Conservation (phyloP, 2,888 invertebrate genomes). For the Ichneumoninae sp. region DNA sequence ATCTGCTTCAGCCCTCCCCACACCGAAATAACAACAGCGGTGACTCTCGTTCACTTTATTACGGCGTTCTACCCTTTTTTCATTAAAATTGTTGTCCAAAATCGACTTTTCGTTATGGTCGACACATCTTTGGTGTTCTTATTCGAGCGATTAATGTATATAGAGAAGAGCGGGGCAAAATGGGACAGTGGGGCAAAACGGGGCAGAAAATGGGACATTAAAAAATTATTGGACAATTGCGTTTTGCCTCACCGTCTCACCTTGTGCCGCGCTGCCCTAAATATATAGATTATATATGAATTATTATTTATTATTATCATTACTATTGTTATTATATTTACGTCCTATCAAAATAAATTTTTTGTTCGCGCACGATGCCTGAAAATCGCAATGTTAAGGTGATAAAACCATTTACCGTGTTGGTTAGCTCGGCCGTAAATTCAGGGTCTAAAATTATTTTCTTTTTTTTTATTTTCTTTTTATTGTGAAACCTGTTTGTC, state of each 20-base stretch:
- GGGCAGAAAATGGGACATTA: too few relatives aligned
- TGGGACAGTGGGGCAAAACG: too few relatives aligned
- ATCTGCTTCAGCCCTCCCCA: constrained; percentile 12
- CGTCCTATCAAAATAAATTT: neutral
- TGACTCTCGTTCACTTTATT: neutral
- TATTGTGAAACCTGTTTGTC: constrained; percentile 25
- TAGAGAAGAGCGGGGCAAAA: too few relatives aligned
- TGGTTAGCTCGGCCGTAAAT: constrained; percentile 73
- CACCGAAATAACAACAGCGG: constrained; percentile 3
- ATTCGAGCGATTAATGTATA: neutral
- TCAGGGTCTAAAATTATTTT: constrained; percentile 6
- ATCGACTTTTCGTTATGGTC: neutral
- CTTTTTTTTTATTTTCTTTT: neutral
- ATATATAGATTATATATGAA: too few relatives aligned
- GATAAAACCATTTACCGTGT: constrained; percentile 73
- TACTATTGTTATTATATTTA: neutral
- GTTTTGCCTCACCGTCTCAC: too few relatives aligned
- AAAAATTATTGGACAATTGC: too few relatives aligned
- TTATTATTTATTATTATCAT: too few relatives aligned
- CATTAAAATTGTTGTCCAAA: neutral
- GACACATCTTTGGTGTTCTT: neutral
- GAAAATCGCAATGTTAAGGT: constrained; percentile 57
- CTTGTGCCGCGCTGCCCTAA: too few relatives aligned
- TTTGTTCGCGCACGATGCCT: neutral
- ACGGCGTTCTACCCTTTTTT: neutral